phyloP scores from a whole-genome alignment of 1,140 invertebrate species.

The Sycophaga agraensis region DNA sequence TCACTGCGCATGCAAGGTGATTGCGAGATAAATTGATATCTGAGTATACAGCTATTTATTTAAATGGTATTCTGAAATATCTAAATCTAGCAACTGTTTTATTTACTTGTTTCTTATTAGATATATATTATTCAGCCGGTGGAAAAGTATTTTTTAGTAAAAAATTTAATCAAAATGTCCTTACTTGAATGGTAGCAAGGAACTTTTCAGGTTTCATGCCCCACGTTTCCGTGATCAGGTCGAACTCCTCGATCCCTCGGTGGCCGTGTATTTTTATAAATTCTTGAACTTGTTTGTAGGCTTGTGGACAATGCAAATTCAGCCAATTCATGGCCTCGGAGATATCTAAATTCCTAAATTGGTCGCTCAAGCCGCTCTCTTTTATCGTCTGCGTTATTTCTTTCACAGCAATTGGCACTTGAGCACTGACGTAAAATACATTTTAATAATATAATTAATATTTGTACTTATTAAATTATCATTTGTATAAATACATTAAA shows the following conservation, averaged over 20 bases:
- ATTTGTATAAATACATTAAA: too few relatives aligned
- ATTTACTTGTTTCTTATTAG: too few relatives aligned
- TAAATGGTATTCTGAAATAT: too few relatives aligned
- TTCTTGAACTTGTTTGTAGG: slow-evolving; percentile 56
- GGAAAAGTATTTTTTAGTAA: too few relatives aligned
- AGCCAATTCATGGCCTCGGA: slow-evolving; percentile 64
- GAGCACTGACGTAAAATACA: too few relatives aligned
- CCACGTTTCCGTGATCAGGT: slow-evolving; percentile 70
- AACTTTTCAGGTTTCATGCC: slow-evolving; percentile 63
- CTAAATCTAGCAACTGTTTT: too few relatives aligned
- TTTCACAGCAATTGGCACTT: slow-evolving; percentile 62
- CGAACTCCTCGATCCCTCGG: slow-evolving; percentile 74
- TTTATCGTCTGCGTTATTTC: slow-evolving; percentile 60
- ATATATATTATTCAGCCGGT: too few relatives aligned
- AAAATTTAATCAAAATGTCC: slow-evolving; percentile 10
- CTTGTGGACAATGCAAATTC: slow-evolving; percentile 56
- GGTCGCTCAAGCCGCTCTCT: slow-evolving; percentile 51
- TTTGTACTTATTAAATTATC: too few relatives aligned
- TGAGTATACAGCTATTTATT: too few relatives aligned
- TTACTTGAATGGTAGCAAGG: slow-evolving; percentile 65
- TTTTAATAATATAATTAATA: too few relatives aligned
- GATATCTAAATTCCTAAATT: slow-evolving; percentile 60
- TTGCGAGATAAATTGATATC: too few relatives aligned
- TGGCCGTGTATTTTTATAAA: slow-evolving; percentile 77
- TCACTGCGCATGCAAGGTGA: too few relatives aligned